These are phyloP conservation scores for Leptocoma aspasia DNA, from an alignment of 2,113 vertebrate species.

Conservation along the genomic window DNA sequence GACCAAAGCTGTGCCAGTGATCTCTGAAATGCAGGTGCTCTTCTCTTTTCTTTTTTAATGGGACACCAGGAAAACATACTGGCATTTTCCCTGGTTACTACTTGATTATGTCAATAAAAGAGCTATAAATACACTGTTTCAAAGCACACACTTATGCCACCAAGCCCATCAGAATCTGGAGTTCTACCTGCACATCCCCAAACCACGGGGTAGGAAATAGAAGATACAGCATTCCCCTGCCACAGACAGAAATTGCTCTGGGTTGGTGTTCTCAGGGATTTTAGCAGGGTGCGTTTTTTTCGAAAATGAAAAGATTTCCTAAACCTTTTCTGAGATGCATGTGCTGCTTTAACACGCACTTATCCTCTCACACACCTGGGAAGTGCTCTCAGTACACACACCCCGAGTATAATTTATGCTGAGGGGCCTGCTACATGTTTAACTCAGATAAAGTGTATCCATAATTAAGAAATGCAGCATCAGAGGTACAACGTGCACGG, in stretches of 20 bases:
- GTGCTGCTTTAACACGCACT: neutral
- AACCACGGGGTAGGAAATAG: neutral
- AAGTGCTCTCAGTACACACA: neutral
- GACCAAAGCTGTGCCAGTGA: neutral
- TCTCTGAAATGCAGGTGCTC: neutral
- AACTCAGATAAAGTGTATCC: neutral
- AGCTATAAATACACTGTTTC: neutral
- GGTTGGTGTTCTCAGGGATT: neutral
- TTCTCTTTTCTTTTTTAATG: neutral
- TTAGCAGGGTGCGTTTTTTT: neutral
- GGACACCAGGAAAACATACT: neutral
- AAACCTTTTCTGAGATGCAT: neutral
- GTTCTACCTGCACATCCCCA: neutral
- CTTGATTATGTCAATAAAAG: neutral
- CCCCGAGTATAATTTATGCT: slow-evolving; percentile 1
- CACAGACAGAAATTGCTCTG: neutral
- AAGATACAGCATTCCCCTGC: neutral
- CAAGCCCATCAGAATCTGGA: neutral
- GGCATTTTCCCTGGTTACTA: neutral
- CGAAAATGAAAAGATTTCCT: neutral
- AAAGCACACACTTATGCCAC: neutral
- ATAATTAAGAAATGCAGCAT: slow-evolving; percentile 28
- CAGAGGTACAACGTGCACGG: neutral
- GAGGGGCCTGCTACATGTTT: slow-evolving; percentile 21
- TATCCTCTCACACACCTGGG: slow-evolving; percentile 31